Percentiles rank a stretch among this genome's conserved stretches.
Conservation (phyloP, 2,888 invertebrate species). For the Hirtodrosophila trivittata region DNA sequence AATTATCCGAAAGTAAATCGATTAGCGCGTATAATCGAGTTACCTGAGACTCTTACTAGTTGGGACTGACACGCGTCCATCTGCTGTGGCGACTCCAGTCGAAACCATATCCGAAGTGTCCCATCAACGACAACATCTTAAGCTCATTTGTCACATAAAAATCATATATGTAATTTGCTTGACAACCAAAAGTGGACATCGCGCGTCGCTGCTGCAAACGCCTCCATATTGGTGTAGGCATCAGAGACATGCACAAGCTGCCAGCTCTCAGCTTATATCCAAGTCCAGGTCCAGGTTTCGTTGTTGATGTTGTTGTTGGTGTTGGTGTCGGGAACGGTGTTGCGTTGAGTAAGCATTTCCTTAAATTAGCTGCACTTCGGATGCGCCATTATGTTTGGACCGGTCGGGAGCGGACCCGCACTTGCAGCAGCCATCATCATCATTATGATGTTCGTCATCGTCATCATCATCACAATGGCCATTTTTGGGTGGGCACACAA, state of each 20-base stretch:
- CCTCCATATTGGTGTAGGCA: constrained; percentile 74
- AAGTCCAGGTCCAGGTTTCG: constrained; percentile 12
- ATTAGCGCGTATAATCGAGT: too few relatives aligned
- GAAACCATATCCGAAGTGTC: constrained; percentile 55
- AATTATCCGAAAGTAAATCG: too few relatives aligned
- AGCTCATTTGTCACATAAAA: constrained; percentile 78
- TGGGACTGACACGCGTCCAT: constrained; percentile 29
- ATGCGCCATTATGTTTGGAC: constrained; percentile 56
- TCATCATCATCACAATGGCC: constrained; percentile 53
- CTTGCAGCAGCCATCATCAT: constrained; percentile 30
- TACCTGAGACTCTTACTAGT: neutral
- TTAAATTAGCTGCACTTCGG: constrained; percentile 77
- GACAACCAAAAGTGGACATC: constrained; percentile 79
- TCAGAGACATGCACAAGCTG: constrained; percentile 32
- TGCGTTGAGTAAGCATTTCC: constrained; percentile 68
- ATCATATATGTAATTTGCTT: constrained; percentile 80
- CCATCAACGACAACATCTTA: constrained; percentile 70
- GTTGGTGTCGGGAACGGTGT: constrained; percentile 13
- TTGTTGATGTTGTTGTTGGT: constrained; percentile 12
- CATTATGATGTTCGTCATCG: constrained; percentile 21
- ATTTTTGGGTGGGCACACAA: constrained; percentile 70
- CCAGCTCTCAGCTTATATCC: constrained; percentile 20
- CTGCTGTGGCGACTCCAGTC: constrained; percentile 15
- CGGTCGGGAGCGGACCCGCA: constrained; percentile 19
- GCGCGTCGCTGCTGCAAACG: constrained; percentile 70